phyloP scores from a whole-genome alignment of 2,888 invertebrate genomes.

The Eristalis pertinax region DNA sequence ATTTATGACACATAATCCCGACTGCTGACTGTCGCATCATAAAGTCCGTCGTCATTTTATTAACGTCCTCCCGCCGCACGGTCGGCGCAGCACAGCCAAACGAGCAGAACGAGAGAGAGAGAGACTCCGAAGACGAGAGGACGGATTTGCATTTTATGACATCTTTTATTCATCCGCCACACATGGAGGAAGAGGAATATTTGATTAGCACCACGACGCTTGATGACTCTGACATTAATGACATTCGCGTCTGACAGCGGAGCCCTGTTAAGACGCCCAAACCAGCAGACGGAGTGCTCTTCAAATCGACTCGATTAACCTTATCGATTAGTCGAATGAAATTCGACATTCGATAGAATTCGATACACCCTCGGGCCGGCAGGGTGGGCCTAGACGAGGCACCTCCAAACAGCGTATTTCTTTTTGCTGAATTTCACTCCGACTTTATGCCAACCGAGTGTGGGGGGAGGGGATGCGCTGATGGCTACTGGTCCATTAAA shows the following conservation, averaged over 20 bases:
- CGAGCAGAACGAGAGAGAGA: too few species aligned
- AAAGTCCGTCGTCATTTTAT: conserved; percentile 30
- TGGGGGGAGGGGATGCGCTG: neutral
- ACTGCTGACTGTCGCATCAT: conserved; percentile 8
- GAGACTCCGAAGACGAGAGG: neutral
- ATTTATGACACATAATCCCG: conserved; percentile 25
- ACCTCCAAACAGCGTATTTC: neutral
- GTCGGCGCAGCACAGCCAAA: neutral
- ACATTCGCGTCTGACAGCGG: neutral
- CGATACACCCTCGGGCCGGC: neutral
- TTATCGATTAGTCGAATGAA: conserved; percentile 12
- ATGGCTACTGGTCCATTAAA: conserved; percentile 22
- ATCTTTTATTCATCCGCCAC: conserved; percentile 30
- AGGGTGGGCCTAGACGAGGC: neutral
- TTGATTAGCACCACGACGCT: conserved; percentile 9
- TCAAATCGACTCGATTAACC: neutral
- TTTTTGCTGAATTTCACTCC: conserved; percentile 11
- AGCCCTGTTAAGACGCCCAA: neutral
- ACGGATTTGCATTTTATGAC: conserved; percentile 38
- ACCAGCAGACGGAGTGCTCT: neutral
- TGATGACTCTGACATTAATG: conserved; percentile 7
- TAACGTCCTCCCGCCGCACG: neutral
- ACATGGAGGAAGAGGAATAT: neutral
- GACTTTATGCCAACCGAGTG: neutral
- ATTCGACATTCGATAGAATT: conserved; percentile 30